These are phyloP conservation scores for Denticeps clupeoides DNA, from an alignment of 2,797 vertebrate genomes.

Conservation along the genomic window DNA sequence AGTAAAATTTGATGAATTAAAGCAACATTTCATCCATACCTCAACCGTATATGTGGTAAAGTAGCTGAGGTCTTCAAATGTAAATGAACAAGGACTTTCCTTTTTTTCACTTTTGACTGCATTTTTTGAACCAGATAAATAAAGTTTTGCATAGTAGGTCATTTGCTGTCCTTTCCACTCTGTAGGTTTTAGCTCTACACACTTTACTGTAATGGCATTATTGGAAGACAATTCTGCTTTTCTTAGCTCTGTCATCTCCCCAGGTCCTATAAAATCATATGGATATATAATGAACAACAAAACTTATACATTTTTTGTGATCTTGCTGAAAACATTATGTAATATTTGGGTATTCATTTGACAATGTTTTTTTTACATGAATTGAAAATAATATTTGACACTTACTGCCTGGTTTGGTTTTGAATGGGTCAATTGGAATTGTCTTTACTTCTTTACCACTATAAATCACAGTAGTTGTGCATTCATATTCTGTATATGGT, in stretches of 20 bases:
- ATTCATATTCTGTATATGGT: accelerated
- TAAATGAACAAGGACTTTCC: accelerated
- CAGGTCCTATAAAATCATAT: not conserved
- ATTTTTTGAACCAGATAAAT: not conserved
- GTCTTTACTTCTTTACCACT: accelerated
- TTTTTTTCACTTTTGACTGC: accelerated
- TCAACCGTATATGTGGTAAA: slow-evolving; percentile 21
- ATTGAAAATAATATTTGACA: not conserved
- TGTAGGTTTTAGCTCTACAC: accelerated
- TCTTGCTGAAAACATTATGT: too few relatives aligned
- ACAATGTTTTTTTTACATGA: not conserved
- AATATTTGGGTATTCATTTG: not conserved
- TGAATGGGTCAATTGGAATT: accelerated
- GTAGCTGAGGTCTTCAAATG: slow-evolving; percentile 39
- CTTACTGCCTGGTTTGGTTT: slow-evolving; percentile 8
- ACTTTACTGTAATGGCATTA: slow-evolving; percentile 13
- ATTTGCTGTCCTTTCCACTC: accelerated
- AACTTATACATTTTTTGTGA: too few relatives aligned
- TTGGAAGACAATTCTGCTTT: accelerated
- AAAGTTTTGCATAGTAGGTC: accelerated
- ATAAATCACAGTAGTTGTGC: not conserved
- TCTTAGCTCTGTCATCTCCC: accelerated
- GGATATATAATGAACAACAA: not conserved
- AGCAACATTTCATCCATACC: slow-evolving; percentile 41
- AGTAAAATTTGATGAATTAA: not conserved